Conservation (phyloP, 1,140 invertebrate genomes). For the Neuroterus valhalla region DNA sequence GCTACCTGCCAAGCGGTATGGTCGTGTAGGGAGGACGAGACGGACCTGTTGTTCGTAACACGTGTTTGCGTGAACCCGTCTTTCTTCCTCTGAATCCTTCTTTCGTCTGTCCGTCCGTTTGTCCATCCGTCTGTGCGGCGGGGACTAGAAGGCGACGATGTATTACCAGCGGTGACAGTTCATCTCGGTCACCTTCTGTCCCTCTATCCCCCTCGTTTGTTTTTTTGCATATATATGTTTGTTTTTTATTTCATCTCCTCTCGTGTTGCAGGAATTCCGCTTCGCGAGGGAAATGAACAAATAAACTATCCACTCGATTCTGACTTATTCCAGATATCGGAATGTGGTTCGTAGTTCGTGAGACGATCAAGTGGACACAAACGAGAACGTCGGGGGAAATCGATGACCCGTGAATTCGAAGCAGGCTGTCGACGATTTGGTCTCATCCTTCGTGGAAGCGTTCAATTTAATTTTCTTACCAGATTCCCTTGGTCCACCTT, state of each 20-base stretch:
- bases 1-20: conserved; percentile 45
- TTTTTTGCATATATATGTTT: conserved; percentile 38
- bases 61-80: conserved; percentile 72
- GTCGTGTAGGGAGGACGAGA: conserved; percentile 40
- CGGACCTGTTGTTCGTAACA: conserved; percentile 59
- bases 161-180: conserved; percentile 73
- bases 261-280: conserved; percentile 38
- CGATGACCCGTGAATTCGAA: conserved; percentile 43
- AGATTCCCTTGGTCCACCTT: conserved; percentile 21
- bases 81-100: conserved; percentile 41
- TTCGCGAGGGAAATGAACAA: conserved; percentile 67
- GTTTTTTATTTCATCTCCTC: conserved; percentile 46
- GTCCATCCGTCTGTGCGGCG: conserved; percentile 57
- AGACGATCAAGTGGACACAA: conserved; percentile 41
- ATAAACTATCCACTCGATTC: conserved; percentile 62
- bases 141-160: conserved; percentile 67
- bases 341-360: conserved; percentile 55
- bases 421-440: conserved; percentile 33
- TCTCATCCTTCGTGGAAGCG: conserved; percentile 35
- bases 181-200: conserved; percentile 62
- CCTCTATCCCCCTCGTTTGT: conserved; percentile 45
- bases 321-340: conserved; percentile 66
- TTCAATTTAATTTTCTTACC: conserved; percentile 41
- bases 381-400: conserved; percentile 37
- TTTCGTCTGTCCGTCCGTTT: conserved; percentile 48